These are phyloP conservation scores for Bombyx mandarina DNA, from an alignment of 1,140 invertebrate genomes.

Conservation along the genomic window DNA sequence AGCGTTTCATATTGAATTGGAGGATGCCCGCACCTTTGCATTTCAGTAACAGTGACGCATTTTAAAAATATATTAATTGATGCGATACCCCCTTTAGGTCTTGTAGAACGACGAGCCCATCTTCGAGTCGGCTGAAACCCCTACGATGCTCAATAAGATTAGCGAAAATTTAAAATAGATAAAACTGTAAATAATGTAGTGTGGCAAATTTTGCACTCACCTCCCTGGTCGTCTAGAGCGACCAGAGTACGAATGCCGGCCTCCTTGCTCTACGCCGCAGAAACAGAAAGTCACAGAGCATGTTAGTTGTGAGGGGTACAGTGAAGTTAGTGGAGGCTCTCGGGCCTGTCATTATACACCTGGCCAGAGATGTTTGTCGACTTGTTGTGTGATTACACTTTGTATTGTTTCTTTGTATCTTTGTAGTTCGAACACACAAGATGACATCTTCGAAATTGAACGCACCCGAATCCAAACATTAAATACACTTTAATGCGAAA, in stretches of 20 bases:
- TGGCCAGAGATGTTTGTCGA: constrained; percentile 2
- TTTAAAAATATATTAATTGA: constrained; percentile 43
- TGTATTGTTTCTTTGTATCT: constrained; percentile 15
- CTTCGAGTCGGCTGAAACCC: constrained; percentile 60
- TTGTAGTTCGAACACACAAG: too few relatives aligned
- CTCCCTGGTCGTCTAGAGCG: constrained; percentile 99
- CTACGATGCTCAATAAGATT: constrained; percentile 61
- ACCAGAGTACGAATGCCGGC: constrained; percentile 98
- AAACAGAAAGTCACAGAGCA: constrained; percentile 76
- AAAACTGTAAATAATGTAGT: constrained; percentile 70
- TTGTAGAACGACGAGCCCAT: constrained; percentile 46
- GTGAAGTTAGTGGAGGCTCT: constrained; percentile 49
- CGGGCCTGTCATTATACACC: constrained; percentile 1
- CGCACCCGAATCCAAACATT: too few relatives aligned
- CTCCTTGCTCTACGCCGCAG: constrained; percentile 97
- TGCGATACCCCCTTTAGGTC: constrained; percentile 49
- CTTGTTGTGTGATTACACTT: constrained; percentile 26
- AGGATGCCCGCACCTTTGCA: constrained; percentile 67
- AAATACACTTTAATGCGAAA: too few relatives aligned
- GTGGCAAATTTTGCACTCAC: constrained; percentile 81
- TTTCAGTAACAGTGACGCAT: constrained; percentile 53
- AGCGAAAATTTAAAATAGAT: constrained; percentile 64
- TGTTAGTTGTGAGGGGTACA: constrained; percentile 69
- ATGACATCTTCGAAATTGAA: too few relatives aligned
- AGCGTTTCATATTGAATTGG: constrained; percentile 18